Base-by-base conservation (phyloP, 2,797 vertebrate genomes). In the Mus minutoides region DNA sequence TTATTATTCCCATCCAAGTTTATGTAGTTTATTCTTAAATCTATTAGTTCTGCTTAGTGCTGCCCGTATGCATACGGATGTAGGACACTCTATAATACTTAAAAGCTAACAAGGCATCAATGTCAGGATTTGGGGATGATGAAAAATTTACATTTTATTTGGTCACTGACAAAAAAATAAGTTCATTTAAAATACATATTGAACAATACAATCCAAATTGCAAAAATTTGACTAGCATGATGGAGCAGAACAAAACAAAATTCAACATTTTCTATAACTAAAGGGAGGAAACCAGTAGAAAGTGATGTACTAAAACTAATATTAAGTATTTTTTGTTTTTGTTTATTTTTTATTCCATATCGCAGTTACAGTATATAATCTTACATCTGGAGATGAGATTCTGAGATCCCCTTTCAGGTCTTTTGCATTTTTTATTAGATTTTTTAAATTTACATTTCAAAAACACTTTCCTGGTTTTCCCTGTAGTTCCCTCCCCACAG, bases 111-210 rank as follows among this genome's bases (percentile, higher is more conserved):
- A 16, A 62, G 6, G 2, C 54, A 10, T 31, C 34, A 22, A 16
- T 69, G 19, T 89, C 9, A 46, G 16, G 31, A 80, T 85, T 86
- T 88, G 69, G 31, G 79, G 3, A 90, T 73, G 64, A 92, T 76
- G 5, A 60, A 77, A 58, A 83, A 11, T 37, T 94, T 92, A 16
- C 64, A 22, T 58, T 77, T 95, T 96, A 87, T 34, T 76, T 67
- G 19, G 40, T 34, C 82, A 22, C 2, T 34, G 11, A 49, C 3
- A 22, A 21, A 21, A 85, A 49, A 34, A 17, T 43, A 85, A 49
- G 31, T n/a, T 19, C 6, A 49, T 21, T 85, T 67, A 34, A 64
- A 21, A 64, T 12, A 49, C 3, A 64, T 17, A 62, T 8, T 85
- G 60, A 24, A 24, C 3, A 67, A 24, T 34, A 34, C 22, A 49